These are phyloP conservation scores for Sus scrofa DNA, from an alignment of 2,113 vertebrate species.

Conservation along the genomic window DNA sequence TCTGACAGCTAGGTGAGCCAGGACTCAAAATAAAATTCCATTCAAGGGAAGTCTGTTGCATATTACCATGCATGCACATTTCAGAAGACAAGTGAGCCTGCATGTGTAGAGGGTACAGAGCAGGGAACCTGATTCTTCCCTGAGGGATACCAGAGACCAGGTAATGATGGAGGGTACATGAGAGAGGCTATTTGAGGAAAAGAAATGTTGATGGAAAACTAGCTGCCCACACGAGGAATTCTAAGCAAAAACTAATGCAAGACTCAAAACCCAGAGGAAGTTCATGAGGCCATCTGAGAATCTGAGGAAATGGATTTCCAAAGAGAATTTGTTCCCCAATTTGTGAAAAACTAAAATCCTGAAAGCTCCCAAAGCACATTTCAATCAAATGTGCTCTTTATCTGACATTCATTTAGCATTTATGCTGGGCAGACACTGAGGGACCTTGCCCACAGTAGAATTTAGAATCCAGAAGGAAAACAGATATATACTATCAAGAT, in stretches of 20 bases:
- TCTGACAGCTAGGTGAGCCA: neutral
- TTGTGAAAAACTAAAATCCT: conserved; percentile 21
- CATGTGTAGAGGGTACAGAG: rapidly evolving
- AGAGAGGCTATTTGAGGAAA: neutral
- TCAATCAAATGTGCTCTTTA: neutral
- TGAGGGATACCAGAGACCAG: neutral
- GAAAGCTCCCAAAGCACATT: neutral
- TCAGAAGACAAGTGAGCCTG: neutral
- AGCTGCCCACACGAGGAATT: neutral
- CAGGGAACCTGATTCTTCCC: neutral
- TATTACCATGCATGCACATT: neutral
- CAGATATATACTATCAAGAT: neutral
- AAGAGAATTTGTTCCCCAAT: neutral
- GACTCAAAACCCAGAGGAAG: neutral
- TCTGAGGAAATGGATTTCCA: neutral
- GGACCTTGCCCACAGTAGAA: neutral
- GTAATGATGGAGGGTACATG: too few relatives aligned
- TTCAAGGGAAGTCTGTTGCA: neutral
- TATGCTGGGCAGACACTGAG: neutral
- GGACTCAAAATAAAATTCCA: neutral
- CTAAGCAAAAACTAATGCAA: neutral
- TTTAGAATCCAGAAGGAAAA: conserved; percentile 13
- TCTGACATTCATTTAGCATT: neutral
- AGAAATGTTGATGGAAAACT: neutral
- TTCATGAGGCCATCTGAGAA: neutral